phyloP scores from a whole-genome alignment of 2,113 vertebrate species.

The Silurus asotus region DNA sequence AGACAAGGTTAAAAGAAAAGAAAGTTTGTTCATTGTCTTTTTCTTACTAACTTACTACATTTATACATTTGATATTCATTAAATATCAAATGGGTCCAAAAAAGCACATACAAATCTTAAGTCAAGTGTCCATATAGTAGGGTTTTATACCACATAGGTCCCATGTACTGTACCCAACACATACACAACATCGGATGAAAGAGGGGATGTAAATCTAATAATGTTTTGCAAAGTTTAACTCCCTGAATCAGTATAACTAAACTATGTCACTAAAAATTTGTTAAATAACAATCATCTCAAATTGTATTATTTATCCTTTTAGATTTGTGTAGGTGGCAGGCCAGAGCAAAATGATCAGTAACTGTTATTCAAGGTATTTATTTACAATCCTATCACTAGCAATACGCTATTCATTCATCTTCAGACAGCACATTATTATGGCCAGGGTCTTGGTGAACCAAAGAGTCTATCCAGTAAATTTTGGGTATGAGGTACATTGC shows the following conservation, averaged over 20 bases:
- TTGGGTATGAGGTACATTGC: neutral
- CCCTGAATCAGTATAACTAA: neutral
- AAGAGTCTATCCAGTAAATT: neutral
- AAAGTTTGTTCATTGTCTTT: neutral
- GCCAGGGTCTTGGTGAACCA: neutral
- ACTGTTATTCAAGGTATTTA: neutral
- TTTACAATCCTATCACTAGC: neutral
- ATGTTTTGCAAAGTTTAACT: neutral
- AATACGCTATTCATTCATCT: neutral
- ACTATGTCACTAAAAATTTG: neutral
- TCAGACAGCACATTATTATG: neutral
- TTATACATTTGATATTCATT: neutral
- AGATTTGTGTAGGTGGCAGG: neutral
- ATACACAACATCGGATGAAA: neutral
- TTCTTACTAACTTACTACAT: neutral
- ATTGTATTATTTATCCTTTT: neutral
- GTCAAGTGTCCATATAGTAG: too few relatives aligned
- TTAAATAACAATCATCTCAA: neutral
- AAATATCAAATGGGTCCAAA: too few relatives aligned
- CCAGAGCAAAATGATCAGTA: neutral
- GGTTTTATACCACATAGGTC: too few relatives aligned
- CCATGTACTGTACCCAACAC: neutral
- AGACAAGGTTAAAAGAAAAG: neutral
- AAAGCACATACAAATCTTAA: too few relatives aligned
- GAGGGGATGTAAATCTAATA: neutral